A percentile compares a stretch with the other conserved stretches of the same genome.
phyloP scores from a whole-genome alignment of 92 coral and sea anemone species.

The Zoanthus gigantus region DNA sequence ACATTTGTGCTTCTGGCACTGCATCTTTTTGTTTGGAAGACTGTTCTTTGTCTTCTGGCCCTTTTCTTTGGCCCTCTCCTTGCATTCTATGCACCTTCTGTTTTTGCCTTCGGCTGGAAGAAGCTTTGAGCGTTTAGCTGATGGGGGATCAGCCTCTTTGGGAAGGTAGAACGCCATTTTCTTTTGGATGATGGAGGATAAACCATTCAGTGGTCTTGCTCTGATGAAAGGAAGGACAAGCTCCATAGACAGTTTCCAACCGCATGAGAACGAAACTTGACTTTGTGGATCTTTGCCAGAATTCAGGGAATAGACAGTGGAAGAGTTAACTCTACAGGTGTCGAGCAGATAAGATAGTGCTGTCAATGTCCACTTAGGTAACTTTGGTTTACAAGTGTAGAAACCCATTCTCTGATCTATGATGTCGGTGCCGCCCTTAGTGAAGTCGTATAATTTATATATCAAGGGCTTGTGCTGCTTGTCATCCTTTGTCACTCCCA shows the following conservation, averaged over 20 bases:
- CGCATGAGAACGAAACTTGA: constrained; percentile 39
- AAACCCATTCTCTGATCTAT: background rate
- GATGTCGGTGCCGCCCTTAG: too few relatives aligned
- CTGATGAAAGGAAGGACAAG: constrained; percentile 38
- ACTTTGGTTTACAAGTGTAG: constrained; percentile 50
- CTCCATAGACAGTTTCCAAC: constrained; percentile 34
- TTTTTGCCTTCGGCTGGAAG: constrained; percentile 24
- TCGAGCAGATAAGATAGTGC: constrained; percentile 55
- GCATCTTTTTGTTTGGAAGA: constrained; percentile 15
- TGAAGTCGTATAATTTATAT: too few relatives aligned
- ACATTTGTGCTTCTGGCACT: background rate
- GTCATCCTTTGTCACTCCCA: too few relatives aligned
- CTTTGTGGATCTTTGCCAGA: constrained; percentile 24
- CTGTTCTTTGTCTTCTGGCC: constrained; percentile 28
- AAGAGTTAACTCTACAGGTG: constrained; percentile 49
- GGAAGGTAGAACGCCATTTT: constrained; percentile 41
- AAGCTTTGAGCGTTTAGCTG: constrained; percentile 28
- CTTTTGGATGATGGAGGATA: constrained; percentile 25
- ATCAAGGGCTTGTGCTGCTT: too few relatives aligned
- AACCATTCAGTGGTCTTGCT: constrained; percentile 29
- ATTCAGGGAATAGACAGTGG: constrained; percentile 45
- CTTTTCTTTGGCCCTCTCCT: background rate
- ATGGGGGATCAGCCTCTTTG: constrained; percentile 11
- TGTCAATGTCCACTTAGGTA: constrained; percentile 49
- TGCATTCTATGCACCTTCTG: too few relatives aligned